phyloP scores from a whole-genome alignment of 2,888 invertebrate species.

The Perdita meconis region DNA sequence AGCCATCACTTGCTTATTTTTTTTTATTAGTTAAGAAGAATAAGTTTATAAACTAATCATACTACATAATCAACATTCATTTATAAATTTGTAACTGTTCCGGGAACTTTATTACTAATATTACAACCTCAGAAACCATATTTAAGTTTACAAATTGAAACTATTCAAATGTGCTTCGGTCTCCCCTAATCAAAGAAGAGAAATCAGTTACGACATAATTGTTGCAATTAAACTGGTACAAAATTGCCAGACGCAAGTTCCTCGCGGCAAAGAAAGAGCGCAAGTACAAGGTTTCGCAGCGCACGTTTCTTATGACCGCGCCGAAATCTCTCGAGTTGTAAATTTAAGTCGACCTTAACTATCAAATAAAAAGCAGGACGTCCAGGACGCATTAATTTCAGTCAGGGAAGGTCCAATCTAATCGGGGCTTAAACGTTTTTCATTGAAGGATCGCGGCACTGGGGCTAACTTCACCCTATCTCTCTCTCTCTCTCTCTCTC shows the following conservation, averaged over 20 bases:
- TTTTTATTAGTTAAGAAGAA: too few relatives aligned
- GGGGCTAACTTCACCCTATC: conserved; percentile 48
- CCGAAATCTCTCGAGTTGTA: conserved; percentile 25
- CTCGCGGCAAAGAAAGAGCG: conserved; percentile 3
- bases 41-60: too few relatives aligned
- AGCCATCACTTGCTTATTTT: too few relatives aligned
- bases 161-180: not conserved
- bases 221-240: not conserved
- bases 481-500: conserved; percentile 17
- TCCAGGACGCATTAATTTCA: conserved; percentile 61
- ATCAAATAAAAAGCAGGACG: conserved; percentile 47
- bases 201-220: not conserved
- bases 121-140: not conserved
- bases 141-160: not conserved
- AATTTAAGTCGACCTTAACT: conserved; percentile 33
- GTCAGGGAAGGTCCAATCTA: conserved; percentile 51
- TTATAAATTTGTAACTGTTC: too few relatives aligned
- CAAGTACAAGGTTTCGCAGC: conserved; percentile 5
- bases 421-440: conserved; percentile 63
- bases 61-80: too few relatives aligned
- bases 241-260: conserved; percentile 10
- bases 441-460: conserved; percentile 51
- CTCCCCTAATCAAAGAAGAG: too few relatives aligned
- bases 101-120: too few relatives aligned
- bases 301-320: not conserved